A percentile compares a stretch with the other conserved stretches of the same genome.
Evolutionary conservation across 1,140 invertebrate species (phyloP).

Genomic region (Chymomyza costata): DNA sequence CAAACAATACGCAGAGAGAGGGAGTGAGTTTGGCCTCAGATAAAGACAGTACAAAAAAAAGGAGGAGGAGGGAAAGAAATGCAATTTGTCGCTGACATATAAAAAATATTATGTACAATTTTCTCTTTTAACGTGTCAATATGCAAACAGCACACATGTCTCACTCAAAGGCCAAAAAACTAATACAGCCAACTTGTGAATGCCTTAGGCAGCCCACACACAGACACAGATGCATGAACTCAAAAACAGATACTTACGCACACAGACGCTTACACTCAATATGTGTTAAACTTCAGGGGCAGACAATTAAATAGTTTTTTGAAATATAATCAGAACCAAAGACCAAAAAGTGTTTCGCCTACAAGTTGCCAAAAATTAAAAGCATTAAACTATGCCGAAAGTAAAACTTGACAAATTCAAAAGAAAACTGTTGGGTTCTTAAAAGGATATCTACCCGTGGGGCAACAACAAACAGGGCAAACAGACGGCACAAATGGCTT

Average conservation of each 20-base stretch:
- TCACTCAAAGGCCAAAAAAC: no score
- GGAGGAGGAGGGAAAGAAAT: no score
- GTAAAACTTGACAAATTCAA: constrained; percentile 22
- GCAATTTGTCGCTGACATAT: constrained; percentile 22
- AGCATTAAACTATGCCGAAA: constrained; percentile 53
- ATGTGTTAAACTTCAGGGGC: neutral
- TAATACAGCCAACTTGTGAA: no score
- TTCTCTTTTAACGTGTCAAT: neutral
- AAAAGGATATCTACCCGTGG: constrained; percentile 16
- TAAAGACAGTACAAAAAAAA: no score
- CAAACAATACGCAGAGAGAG: constrained; percentile 32
- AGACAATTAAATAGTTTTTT: constrained; percentile 37
- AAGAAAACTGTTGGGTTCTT: constrained; percentile 33
- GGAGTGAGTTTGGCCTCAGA: no score
- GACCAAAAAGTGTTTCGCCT: no score
- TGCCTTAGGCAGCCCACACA: no score
- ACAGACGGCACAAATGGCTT: constrained; percentile 40
- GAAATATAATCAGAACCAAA: neutral
- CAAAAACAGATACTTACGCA: no score
- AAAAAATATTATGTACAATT: no score
- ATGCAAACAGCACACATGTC: neutral
- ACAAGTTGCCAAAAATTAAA: constrained; percentile 55
- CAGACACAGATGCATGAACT: no score
- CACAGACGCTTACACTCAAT: no score
- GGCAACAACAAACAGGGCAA: constrained; percentile 10